These are phyloP conservation scores for Sericinus montela DNA, from an alignment of 2,888 invertebrate species.

Conservation along the genomic window DNA sequence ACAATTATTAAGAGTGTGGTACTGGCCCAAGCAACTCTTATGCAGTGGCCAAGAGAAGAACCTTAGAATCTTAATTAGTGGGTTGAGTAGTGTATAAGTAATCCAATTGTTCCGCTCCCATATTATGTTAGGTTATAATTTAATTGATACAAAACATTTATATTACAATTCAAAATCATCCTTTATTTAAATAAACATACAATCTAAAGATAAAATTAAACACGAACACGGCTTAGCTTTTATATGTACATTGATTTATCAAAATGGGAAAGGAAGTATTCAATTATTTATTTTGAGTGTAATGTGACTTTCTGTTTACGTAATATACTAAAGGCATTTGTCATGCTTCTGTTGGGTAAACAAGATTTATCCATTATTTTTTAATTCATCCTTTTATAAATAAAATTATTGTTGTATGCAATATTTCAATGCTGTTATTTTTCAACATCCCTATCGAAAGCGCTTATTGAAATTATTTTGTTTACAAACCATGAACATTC, in stretches of 20 bases:
- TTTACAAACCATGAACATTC: constrained; percentile 1
- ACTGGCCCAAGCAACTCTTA: too few relatives aligned
- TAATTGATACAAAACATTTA: too few relatives aligned
- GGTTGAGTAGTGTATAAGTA: too few relatives aligned
- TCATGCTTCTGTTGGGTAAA: constrained; percentile 3
- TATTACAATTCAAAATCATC: too few relatives aligned
- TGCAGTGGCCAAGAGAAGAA: too few relatives aligned
- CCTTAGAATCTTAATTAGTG: too few relatives aligned
- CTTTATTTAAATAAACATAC: too few relatives aligned
- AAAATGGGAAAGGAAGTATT: constrained; percentile 9
- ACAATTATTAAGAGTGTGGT: too few relatives aligned
- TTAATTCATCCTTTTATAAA: too few relatives aligned
- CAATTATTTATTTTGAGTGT: constrained; percentile 6
- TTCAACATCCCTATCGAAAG: neutral
- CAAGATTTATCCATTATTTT: neutral
- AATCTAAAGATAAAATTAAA: neutral
- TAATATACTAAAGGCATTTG: constrained; percentile 1
- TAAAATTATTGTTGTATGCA: too few relatives aligned
- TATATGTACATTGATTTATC: constrained; percentile 3
- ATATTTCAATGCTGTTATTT: neutral
- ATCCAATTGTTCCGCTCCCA: too few relatives aligned
- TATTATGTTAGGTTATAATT: too few relatives aligned
- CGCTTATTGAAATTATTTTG: constrained; percentile 12
- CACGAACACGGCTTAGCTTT: neutral
- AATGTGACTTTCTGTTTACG: constrained; percentile 3